These are phyloP conservation scores for Ceratina australensis DNA, from an alignment of 1,140 invertebrate genomes.

Conservation along the genomic window DNA sequence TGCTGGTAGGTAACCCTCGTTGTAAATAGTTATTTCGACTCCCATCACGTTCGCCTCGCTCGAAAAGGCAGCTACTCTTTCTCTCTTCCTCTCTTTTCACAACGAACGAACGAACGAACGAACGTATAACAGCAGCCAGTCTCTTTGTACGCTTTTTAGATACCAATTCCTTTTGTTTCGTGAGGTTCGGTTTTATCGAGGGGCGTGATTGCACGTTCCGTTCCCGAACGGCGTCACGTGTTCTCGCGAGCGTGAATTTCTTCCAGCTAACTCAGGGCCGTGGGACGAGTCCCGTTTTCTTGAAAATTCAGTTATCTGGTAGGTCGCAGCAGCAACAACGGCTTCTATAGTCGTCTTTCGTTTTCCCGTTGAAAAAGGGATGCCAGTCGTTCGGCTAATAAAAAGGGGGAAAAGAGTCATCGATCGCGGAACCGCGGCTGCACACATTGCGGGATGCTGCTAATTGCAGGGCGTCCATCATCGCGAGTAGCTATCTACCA, in stretches of 20 bases:
- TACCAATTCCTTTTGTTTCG: conserved; percentile 7
- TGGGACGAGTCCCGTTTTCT: no score
- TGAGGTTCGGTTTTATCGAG: neutral
- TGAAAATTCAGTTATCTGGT: no score
- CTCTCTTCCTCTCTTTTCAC: no score
- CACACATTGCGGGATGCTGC: no score
- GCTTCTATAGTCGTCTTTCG: no score
- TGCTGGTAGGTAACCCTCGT: neutral
- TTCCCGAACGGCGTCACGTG: neutral
- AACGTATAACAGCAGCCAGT: neutral
- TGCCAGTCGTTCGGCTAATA: no score
- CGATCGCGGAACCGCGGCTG: no score
- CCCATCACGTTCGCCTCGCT: neutral
- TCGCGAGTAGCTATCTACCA: no score
- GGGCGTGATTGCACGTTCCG: neutral
- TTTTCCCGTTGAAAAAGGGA: no score
- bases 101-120: no score
- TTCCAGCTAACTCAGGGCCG: neutral
- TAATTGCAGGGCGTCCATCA: conserved; percentile 6
- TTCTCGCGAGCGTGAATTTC: neutral
- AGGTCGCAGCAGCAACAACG: no score
- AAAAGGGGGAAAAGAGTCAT: no score
- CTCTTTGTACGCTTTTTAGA: conserved; percentile 1
- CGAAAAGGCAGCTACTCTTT: conserved; percentile 14
- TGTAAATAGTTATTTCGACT: conserved; percentile 21